Percentiles rank a stretch among this genome's conserved stretches.
These are phyloP conservation scores for Ceyx melanurus DNA, from an alignment of 2,113 vertebrate species.

Conservation along the genomic window DNA sequence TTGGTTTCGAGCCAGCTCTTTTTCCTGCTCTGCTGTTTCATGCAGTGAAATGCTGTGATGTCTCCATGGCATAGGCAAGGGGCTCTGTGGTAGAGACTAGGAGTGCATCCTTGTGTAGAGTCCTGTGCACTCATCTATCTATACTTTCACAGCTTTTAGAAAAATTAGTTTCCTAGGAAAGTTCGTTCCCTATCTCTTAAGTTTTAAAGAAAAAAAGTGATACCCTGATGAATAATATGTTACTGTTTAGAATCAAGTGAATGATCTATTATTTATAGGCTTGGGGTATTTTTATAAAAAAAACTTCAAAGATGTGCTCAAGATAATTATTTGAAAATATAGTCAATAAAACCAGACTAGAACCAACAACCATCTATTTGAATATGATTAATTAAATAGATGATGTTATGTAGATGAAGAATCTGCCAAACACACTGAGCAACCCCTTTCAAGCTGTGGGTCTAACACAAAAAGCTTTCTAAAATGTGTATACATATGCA, in stretches of 20 bases:
- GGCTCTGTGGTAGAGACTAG: not conserved
- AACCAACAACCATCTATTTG: not conserved
- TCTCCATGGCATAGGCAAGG: not conserved
- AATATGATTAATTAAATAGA: slow-evolving; percentile 9
- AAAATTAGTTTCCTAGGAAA: not conserved
- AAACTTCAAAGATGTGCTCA: not conserved
- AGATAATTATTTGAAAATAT: slow-evolving; percentile 13
- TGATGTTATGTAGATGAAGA: not conserved
- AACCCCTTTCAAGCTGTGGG: not conserved
- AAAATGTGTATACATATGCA: not conserved
- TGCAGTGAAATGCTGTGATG: not conserved
- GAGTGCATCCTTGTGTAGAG: not conserved
- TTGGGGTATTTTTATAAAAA: not conserved
- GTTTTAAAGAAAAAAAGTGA: not conserved
- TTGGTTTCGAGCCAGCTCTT: not conserved
- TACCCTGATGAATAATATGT: not conserved
- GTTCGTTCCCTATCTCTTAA: not conserved
- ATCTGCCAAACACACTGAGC: not conserved
- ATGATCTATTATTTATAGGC: slow-evolving; percentile 54
- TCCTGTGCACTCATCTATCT: not conserved
- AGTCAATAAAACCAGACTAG: not conserved
- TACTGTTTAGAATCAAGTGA: not conserved
- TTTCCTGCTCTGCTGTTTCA: not conserved
- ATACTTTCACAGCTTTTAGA: not conserved
- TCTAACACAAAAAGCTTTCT: not conserved